A percentile compares a stretch with the other conserved stretches of the same genome.
phyloP scores from a whole-genome alignment of 2,797 vertebrate species.

The Gymnodraco acuticeps region DNA sequence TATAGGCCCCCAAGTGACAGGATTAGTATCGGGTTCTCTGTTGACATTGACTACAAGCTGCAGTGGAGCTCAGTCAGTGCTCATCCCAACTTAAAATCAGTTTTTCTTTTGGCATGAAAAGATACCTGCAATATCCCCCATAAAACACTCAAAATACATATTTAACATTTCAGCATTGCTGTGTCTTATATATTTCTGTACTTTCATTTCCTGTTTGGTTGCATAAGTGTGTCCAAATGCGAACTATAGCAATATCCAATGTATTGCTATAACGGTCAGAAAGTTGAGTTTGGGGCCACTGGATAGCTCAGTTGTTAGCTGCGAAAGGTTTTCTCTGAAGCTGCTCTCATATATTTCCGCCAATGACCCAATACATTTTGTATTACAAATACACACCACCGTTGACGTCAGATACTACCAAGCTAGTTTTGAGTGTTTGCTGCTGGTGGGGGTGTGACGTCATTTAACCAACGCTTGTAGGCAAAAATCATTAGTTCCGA shows the following conservation, averaged over 20 bases:
- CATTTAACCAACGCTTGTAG: constrained; percentile 29
- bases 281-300: too few species aligned
- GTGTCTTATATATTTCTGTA: not conserved
- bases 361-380: not conserved
- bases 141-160: not conserved
- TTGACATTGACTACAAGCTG: not conserved
- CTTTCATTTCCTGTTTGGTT: too few species aligned
- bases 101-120: too few species aligned
- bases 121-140: not conserved
- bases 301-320: too few species aligned
- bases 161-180: constrained; percentile 1
- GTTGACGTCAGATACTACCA: constrained; percentile 43
- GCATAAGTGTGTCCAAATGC: too few species aligned
- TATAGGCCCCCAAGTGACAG: not conserved
- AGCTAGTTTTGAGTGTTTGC: not conserved
- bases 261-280: too few species aligned
- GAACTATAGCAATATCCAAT: too few species aligned
- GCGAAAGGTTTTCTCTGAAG: constrained; percentile 16
- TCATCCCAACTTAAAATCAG: too few species aligned
- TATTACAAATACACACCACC: not conserved
- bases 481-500: constrained; percentile 60
- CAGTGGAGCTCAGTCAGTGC: not conserved
- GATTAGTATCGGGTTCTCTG: not conserved
- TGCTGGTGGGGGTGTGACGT: constrained; percentile 38
- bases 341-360: not conserved